Conservation (phyloP, 1,140 invertebrate genomes). For the Drosophila sucinea region DNA sequence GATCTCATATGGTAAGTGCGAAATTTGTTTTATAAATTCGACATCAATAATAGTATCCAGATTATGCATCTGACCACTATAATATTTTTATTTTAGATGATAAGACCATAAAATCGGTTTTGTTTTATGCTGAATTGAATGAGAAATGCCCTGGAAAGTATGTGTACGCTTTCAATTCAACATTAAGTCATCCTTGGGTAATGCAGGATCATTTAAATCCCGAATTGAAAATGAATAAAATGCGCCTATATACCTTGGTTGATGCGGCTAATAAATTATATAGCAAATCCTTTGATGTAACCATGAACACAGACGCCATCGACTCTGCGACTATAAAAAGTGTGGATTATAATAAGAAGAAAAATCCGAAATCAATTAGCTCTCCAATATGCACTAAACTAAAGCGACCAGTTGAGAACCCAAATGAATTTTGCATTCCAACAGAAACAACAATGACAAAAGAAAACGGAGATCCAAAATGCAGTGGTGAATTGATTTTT, state of each 20-base stretch:
- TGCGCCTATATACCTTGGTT: not conserved
- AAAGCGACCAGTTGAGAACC: not conserved
- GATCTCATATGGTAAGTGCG: not conserved
- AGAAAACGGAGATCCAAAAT: not conserved
- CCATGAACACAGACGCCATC: not conserved
- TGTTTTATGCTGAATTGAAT: not conserved
- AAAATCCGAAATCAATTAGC: not conserved
- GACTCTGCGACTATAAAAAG: not conserved
- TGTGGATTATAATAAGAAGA: not conserved
- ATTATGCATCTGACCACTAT: no score
- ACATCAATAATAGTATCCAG: no score
- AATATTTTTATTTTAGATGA: not conserved
- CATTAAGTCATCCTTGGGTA: not conserved
- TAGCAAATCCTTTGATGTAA: not conserved
- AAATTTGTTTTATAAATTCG: no score
- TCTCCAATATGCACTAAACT: not conserved
- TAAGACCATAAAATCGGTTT: not conserved
- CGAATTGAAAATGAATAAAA: not conserved
- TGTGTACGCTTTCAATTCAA: not conserved
- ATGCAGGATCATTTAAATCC: not conserved
- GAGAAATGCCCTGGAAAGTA: not conserved
- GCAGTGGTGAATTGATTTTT: constrained; percentile 3
- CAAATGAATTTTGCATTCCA: not conserved
- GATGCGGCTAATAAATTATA: not conserved
- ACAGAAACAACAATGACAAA: not conserved